Evolutionary conservation across 2,888 invertebrate species (phyloP).

Genomic region (Elmis aenea): DNA sequence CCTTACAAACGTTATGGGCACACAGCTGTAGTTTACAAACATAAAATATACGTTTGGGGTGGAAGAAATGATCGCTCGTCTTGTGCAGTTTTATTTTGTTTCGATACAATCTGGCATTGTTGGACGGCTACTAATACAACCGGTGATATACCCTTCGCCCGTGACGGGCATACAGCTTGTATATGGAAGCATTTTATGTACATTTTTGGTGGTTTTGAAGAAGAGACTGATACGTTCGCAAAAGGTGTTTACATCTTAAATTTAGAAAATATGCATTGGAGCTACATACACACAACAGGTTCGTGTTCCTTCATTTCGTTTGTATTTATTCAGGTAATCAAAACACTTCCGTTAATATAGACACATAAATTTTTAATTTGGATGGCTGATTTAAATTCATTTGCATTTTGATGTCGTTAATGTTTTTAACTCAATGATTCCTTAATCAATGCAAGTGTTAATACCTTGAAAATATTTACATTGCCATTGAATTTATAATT

Average conservation of each 20-base stretch:
- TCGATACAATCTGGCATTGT: constrained; percentile 64
- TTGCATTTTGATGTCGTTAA: too few species aligned
- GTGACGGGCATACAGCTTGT: constrained; percentile 91
- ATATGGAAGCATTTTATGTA: constrained; percentile 75
- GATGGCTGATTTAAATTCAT: too few species aligned
- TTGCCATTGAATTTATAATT: too few species aligned
- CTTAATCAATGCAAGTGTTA: too few species aligned
- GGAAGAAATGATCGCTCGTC: constrained; percentile 82
- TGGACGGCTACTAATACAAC: constrained; percentile 64
- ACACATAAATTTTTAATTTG: too few species aligned
- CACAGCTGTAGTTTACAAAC: constrained; percentile 75
- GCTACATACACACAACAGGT: constrained; percentile 58
- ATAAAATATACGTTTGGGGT: constrained; percentile 85
- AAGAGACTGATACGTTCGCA: constrained; percentile 73
- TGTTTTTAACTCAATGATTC: too few species aligned
- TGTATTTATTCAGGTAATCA: too few species aligned
- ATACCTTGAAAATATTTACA: too few species aligned
- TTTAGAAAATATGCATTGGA: constrained; percentile 70
- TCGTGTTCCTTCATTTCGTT: constrained; percentile 23
- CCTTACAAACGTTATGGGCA: constrained; percentile 90
- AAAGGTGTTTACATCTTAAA: constrained; percentile 72
- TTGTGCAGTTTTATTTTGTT: constrained; percentile 76
- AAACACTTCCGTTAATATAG: too few species aligned
- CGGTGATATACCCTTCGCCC: constrained; percentile 71
- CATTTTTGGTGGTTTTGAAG: constrained; percentile 89